Evolutionary conservation across 2,113 vertebrate genomes (phyloP), one percentile per base, ranked within the genome.

Genomic region (Equus przewalskii): DNA sequence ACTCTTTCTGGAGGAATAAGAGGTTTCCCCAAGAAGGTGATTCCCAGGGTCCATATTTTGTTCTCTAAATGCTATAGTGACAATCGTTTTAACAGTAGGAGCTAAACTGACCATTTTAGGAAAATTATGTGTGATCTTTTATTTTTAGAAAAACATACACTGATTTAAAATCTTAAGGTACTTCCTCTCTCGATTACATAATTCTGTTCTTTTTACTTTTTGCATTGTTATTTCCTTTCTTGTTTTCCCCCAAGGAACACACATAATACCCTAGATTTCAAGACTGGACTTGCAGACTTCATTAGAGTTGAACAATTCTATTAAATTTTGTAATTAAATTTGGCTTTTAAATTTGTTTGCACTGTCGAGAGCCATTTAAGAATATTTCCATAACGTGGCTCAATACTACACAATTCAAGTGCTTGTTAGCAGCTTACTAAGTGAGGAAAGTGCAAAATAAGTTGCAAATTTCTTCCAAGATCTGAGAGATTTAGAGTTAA

Each of bases 251-350:
- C n/a, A 28, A 92, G 58, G 8, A 92, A 18, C 4, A 0, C 44
- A 96, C 5, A 56, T 78, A 92, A 95, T 93, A 95, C 15, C 36
- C 62, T 85, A 82, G 33, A 88, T 94, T 92, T 96, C 94, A 90
- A 96, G 95, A 87, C 75, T 69, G 16, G 54, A 72, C 73, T 95
- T 96, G 94, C 44, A 88, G 70, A 94, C 54, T 96, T 92, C n/a
- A 24, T 94, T 88, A 89, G 26, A 76, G 33, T 58, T 84, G 54
- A 92, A 94, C 64, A 90, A 84, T 49, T 94, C 70, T 69, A 87
- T 96, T 94, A 84, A 60, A 67, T 80, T 90, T 91, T 81, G 36
- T 88, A 92, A 97, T 97, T 97, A 97, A 97, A 93, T 84, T 36
- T 80, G 91, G 15, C 80, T 97, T 95, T 92, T 95, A 72, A 80